Evolutionary conservation across 2,113 vertebrate species (phyloP).

Genomic region (Takifugu bimaculatus): DNA sequence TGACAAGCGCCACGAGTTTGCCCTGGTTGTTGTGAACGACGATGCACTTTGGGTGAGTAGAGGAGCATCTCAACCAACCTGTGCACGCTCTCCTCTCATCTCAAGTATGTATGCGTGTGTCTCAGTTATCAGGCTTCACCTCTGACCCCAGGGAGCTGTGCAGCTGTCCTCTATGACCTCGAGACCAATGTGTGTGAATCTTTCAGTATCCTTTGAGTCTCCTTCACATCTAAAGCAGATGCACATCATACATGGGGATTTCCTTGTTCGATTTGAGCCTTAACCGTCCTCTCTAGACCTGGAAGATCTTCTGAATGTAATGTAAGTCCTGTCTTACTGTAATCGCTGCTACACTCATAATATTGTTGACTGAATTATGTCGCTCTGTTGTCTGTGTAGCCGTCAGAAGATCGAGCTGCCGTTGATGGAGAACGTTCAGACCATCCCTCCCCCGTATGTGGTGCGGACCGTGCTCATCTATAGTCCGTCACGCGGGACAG

Average conservation of each 20-base stretch:
- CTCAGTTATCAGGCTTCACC: conserved; percentile 91
- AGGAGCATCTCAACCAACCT: not conserved
- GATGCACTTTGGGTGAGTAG: conserved; percentile 88
- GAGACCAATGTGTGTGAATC: conserved; percentile 90
- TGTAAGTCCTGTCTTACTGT: conserved; percentile 76
- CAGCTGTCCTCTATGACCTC: conserved; percentile 93
- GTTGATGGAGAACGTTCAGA: conserved; percentile 86
- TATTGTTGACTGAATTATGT: not conserved
- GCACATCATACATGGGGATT: not conserved
- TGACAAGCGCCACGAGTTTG: conserved; percentile 92
- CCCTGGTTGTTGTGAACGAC: conserved; percentile 90
- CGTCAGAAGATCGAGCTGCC: conserved; percentile 92
- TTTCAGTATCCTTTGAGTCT: conserved; percentile 87
- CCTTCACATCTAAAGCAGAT: not conserved
- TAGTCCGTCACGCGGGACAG: conserved; percentile 81
- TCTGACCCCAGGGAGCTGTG: conserved; percentile 93
- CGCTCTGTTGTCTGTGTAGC: conserved; percentile 57
- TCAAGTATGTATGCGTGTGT: not conserved
- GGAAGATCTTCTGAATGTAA: conserved; percentile 91
- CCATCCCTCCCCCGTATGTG: conserved; percentile 88
- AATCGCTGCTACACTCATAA: not conserved
- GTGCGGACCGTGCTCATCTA: conserved; percentile 88
- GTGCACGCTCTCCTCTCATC: not conserved
- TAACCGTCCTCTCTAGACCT: conserved; percentile 76
- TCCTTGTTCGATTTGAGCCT: conserved; percentile 34